A percentile compares a stretch with the other conserved stretches of the same genome.
Conservation (phyloP, 1,140 invertebrate species). For the Halictus rubicundus region DNA sequence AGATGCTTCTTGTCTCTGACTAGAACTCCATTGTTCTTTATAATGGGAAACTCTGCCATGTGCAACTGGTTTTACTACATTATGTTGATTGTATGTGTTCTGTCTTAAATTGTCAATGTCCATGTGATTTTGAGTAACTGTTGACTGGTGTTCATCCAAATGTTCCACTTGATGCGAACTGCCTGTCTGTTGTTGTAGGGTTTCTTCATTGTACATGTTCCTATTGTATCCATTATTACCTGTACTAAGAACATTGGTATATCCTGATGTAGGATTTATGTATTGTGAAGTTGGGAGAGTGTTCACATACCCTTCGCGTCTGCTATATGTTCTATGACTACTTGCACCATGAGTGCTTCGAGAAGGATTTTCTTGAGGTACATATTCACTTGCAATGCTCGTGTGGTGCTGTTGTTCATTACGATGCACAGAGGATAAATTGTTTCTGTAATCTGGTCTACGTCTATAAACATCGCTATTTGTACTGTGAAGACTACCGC, state of each 20-base stretch:
- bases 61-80: not conserved
- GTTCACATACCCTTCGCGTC: slow-evolving; percentile 17
- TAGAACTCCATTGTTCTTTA: slow-evolving; percentile 60
- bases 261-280: slow-evolving; percentile 4
- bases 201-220: slow-evolving; percentile 7
- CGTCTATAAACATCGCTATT: slow-evolving; percentile 39
- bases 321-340: slow-evolving; percentile 31
- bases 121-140: slow-evolving; percentile 15
- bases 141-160: slow-evolving; percentile 23
- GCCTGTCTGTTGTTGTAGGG: not conserved
- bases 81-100: not conserved
- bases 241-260: slow-evolving; percentile 11
- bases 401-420: slow-evolving; percentile 34
- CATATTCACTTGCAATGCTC: not conserved
- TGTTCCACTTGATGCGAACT: slow-evolving; percentile 3
- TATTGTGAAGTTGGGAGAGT: slow-evolving; percentile 26
- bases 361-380: slow-evolving; percentile 22
- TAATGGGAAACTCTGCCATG: slow-evolving; percentile 37
- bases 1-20: slow-evolving; percentile 39
- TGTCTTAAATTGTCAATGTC: slow-evolving; percentile 9
- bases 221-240: slow-evolving; percentile 23
- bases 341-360: slow-evolving; percentile 19
- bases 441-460: slow-evolving; percentile 3
- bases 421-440: slow-evolving; percentile 13
- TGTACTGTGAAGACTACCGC: slow-evolving; percentile 29